Percentiles rank a stretch among this genome's conserved stretches.
Evolutionary conservation across 2,888 invertebrate species (phyloP).

Genomic region (Aproaerema taeniolella): DNA sequence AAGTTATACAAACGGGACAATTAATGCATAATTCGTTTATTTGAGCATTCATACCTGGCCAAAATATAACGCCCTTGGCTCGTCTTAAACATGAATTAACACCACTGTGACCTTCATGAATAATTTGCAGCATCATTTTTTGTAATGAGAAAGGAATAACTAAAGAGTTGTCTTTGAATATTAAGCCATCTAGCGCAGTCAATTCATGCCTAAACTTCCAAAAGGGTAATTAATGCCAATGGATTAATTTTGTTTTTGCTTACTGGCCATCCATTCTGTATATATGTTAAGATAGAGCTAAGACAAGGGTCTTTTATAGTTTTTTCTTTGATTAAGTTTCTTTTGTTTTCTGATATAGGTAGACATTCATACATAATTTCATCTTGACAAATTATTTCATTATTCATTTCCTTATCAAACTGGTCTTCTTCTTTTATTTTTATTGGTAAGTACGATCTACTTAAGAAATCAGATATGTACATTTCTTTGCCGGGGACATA

Average conservation of each 20-base stretch:
- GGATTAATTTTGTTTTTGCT: background rate
- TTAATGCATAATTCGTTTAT: too few species aligned
- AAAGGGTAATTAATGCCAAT: background rate
- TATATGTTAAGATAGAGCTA: background rate
- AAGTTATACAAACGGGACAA: too few species aligned
- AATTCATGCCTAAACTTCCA: background rate
- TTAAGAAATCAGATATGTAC: too few species aligned
- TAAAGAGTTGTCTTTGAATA: background rate
- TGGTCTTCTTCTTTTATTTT: too few species aligned
- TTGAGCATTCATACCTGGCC: background rate
- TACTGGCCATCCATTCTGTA: background rate
- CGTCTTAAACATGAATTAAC: background rate
- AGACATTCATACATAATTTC: too few species aligned
- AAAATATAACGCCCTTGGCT: background rate
- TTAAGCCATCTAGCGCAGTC: background rate
- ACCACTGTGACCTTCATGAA: background rate
- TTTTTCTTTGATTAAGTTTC: background rate
- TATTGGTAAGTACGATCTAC: too few species aligned
- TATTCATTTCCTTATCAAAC: too few species aligned
- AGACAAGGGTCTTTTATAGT: background rate
- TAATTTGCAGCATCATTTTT: background rate
- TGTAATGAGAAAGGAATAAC: background rate
- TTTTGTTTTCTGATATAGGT: background rate
- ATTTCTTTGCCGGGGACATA: too few species aligned
- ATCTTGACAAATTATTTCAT: too few species aligned